Evolutionary conservation across 2,888 invertebrate species (phyloP), one percentile per base, ranked within the genome.

Genomic region (Morpho deidamia): DNA sequence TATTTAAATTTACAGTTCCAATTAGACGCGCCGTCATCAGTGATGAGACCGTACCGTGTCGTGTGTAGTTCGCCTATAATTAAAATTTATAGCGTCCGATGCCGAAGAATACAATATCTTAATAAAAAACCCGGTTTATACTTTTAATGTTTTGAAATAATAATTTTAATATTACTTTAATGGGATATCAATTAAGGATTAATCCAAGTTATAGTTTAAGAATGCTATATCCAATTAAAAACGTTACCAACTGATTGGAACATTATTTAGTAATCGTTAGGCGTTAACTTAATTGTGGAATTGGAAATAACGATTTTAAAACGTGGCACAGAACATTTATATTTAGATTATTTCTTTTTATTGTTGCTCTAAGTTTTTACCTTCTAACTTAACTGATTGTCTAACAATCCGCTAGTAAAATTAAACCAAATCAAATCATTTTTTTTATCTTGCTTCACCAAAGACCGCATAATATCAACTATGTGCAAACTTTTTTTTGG

Each of bases 1-100:
- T 86, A 87, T 86, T 87, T 85, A 83, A 87, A 89, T 88, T 89
- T 88, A 89, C 85, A 76, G 81, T 76, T 72, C 88, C 86, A 89
- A 89, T 89, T 89, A 89, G 87, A 79, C 72, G 72, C 81, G 84
- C 83, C 83, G 83, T 87, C 87, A 84, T 85, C 83, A 71, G 69
- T 83, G 85, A 86, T 80, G 86, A 82, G 81, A 83, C 81, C 72
- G 70, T 76, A 72, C 74, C 81, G 80, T 81, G 74, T 78, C 76
- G 78, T 80, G 75, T 75, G 82, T 71, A 81, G 80, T 79, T 81
- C 76, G 82, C 85, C 83, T 83, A 81, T 87, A 86, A 87, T 88
- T 87, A 88, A 84, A 84, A 83, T 84, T 78, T 78, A 81, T 75
- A 70, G 71, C 72, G 65, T 67, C 69, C 71, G 68, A 77, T 78